phyloP scores from a whole-genome alignment of 1,140 invertebrate genomes.

The Diabrotica virgifera region DNA sequence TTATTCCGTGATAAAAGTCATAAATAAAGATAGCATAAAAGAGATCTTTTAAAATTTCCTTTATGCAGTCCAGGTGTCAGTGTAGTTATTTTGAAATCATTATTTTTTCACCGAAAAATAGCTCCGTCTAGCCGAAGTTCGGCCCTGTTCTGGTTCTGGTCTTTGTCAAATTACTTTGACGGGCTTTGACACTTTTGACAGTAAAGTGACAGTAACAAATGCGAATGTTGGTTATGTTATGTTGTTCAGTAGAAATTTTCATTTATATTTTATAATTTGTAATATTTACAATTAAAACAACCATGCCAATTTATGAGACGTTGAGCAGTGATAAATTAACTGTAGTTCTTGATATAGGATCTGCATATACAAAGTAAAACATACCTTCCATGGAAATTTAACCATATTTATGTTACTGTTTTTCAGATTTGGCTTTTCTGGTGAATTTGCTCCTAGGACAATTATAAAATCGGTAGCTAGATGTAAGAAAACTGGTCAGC shows the following conservation, averaged over 20 bases:
- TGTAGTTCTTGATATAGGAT: constrained; percentile 87
- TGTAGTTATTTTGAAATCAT: no score
- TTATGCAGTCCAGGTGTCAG: no score
- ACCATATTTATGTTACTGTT: constrained; percentile 11
- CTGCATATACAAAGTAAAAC: constrained; percentile 88
- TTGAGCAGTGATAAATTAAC: constrained; percentile 82
- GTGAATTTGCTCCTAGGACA: constrained; percentile 80
- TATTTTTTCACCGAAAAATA: no score
- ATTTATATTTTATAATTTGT: constrained; percentile 2
- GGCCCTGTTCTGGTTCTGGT: no score
- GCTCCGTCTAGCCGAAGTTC: no score
- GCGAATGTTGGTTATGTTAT: neutral
- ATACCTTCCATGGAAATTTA: constrained; percentile 21
- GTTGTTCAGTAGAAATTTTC: neutral
- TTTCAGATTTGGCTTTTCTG: constrained; percentile 85
- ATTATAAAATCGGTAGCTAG: constrained; percentile 80
- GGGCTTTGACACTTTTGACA: no score
- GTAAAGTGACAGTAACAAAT: neutral
- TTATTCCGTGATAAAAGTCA: no score
- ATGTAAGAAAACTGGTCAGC: constrained; percentile 61
- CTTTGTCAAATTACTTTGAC: no score
- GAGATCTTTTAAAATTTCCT: no score
- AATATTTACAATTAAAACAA: neutral
- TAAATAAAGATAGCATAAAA: no score
- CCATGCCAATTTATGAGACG: constrained; percentile 72